These are phyloP conservation scores for Parnassius mnemosyne DNA, from an alignment of 2,888 invertebrate genomes.

Conservation along the genomic window DNA sequence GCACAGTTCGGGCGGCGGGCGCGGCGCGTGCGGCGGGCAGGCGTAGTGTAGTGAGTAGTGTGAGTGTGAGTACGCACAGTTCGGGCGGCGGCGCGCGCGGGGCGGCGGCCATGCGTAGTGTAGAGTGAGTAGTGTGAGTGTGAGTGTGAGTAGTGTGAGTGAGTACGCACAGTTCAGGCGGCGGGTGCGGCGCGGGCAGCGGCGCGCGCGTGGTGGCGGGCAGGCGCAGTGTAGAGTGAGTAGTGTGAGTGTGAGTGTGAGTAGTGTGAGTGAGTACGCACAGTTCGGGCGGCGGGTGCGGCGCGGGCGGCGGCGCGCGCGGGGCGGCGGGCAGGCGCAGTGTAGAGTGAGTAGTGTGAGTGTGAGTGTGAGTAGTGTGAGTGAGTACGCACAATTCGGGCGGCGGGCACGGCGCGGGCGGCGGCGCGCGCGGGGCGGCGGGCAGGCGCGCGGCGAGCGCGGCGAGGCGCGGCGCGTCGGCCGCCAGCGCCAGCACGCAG, in stretches of 20 bases:
- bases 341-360: slow-evolving; percentile 31
- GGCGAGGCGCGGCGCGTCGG: slow-evolving; percentile 54
- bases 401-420: slow-evolving; percentile 47
- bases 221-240: background rate
- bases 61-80: no score
- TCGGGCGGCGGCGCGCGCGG: slow-evolving; percentile 23
- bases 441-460: slow-evolving; percentile 46
- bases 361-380: slow-evolving; percentile 1
- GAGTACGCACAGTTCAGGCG: slow-evolving; percentile 20
- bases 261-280: no score
- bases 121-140: no score
- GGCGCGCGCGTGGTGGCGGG: slow-evolving; percentile 24
- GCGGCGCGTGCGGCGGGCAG: no score
- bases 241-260: slow-evolving; percentile 27
- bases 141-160: slow-evolving; percentile 24
- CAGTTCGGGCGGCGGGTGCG: slow-evolving; percentile 45
- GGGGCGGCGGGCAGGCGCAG: background rate
- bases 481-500: slow-evolving; percentile 55
- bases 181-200: slow-evolving; percentile 41
- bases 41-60: no score
- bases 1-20: no score
- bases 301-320: slow-evolving; percentile 26
- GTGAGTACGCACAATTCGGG: slow-evolving; percentile 31
- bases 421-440: slow-evolving; percentile 43
- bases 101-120: background rate